Percentiles rank a stretch among this genome's conserved stretches.
Evolutionary conservation across 2,113 vertebrate genomes (phyloP).

Genomic region (Burhinus bistriatus): DNA sequence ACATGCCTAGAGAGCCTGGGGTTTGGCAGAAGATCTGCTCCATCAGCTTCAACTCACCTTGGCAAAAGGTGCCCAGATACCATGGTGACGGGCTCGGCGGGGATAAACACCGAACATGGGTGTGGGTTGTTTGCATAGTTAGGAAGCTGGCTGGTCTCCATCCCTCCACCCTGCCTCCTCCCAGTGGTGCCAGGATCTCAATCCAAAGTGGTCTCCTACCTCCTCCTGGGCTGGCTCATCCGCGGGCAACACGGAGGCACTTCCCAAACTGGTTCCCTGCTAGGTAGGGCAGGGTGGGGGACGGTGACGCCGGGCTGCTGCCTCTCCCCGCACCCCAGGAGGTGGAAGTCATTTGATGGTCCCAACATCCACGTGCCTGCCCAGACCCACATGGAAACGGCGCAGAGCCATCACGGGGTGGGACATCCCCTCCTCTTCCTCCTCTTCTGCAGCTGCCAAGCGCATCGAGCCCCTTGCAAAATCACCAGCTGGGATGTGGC

Average conservation of each 20-base stretch:
- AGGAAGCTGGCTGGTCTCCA: conserved; percentile 66
- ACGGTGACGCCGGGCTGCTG: neutral
- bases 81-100: conserved; percentile 27
- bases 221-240: conserved; percentile 12
- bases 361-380: neutral
- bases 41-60: conserved; percentile 50
- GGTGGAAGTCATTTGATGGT: neutral
- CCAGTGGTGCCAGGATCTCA: conserved; percentile 13
- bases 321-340: neutral
- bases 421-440: neutral
- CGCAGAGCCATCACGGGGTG: fast-evolving
- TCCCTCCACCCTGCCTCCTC: conserved; percentile 62
- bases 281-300: neutral
- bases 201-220: conserved; percentile 50
- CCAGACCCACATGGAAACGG: neutral
- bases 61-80: conserved; percentile 57
- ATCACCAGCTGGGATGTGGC: neutral
- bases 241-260: neutral
- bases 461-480: neutral
- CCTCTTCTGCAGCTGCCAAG: neutral
- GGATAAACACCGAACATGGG: conserved; percentile 62
- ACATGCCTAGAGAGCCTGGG: conserved; percentile 24
- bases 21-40: conserved; percentile 43
- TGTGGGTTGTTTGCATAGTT: conserved; percentile 64
- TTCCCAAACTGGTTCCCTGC: conserved; percentile 37